phyloP scores from a whole-genome alignment of 1,140 invertebrate genomes.

The Druon quercuslanigerum region DNA sequence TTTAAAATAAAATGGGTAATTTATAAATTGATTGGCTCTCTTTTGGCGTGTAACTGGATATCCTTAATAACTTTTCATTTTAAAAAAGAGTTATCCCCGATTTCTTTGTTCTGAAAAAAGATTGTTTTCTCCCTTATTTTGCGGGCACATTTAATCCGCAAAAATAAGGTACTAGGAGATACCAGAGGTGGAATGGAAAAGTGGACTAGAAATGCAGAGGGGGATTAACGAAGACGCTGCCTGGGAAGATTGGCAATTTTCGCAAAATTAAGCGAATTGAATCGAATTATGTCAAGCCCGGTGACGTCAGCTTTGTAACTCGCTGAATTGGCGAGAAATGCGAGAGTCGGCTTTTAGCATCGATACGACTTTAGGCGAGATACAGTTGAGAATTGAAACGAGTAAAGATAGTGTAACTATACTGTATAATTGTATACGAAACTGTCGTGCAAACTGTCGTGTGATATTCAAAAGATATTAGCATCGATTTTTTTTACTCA shows the following conservation, averaged over 20 bases:
- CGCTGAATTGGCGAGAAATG: conserved; percentile 72
- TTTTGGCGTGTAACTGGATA: no score
- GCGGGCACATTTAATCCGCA: background rate
- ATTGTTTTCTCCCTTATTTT: no score
- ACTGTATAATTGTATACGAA: background rate
- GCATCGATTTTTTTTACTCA: background rate
- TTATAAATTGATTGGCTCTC: no score
- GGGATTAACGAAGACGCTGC: conserved; percentile 55
- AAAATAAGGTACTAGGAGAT: conserved; percentile 15
- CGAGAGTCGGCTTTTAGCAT: conserved; percentile 51
- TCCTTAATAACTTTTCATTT: no score
- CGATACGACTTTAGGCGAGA: conserved; percentile 38
- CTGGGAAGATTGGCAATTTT: conserved; percentile 71
- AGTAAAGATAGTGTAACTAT: background rate
- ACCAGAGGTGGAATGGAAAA: conserved; percentile 44
- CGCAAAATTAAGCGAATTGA: conserved; percentile 72
- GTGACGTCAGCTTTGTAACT: conserved; percentile 71
- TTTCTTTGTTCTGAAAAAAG: no score
- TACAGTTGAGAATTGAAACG: background rate
- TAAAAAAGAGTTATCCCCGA: no score
- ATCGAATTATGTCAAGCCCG: conserved; percentile 71
- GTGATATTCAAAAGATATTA: conserved; percentile 23
- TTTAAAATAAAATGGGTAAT: no score
- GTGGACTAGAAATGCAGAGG: conserved; percentile 33
- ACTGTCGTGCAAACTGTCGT: background rate